A percentile compares a stretch with the other conserved stretches of the same genome.
Evolutionary conservation across 1,140 invertebrate species (phyloP).

Genomic region (Drosophila lacteicornis): DNA sequence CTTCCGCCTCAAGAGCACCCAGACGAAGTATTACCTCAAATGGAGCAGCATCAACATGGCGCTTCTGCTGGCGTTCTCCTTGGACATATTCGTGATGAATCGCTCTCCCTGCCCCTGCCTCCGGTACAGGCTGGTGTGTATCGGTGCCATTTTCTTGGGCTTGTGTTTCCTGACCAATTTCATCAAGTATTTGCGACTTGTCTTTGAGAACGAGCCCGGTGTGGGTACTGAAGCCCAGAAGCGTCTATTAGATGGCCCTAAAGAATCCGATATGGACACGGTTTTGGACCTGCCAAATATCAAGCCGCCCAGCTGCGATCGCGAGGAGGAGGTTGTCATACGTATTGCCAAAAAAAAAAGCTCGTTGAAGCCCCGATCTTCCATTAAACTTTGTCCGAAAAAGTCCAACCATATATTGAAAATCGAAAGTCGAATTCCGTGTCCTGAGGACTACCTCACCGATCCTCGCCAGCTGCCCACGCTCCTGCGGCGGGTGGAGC

Average conservation of each 20-base stretch:
- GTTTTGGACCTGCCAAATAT: background rate
- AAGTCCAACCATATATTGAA: too few species aligned
- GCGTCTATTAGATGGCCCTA: constrained; percentile 78
- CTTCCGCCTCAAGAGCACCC: constrained; percentile 44
- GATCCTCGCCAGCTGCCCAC: constrained; percentile 1
- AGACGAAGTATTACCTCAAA: constrained; percentile 56
- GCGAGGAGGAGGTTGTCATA: accelerated
- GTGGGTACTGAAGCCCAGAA: constrained; percentile 80
- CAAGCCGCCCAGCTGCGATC: background rate
- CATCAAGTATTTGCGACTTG: constrained; percentile 74
- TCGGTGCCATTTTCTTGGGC: constrained; percentile 53
- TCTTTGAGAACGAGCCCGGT: constrained; percentile 58
- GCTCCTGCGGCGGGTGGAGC: constrained; percentile 23
- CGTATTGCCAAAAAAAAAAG: background rate
- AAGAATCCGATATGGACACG: constrained; percentile 20
- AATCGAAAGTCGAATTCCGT: background rate
- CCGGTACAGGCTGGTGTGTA: constrained; percentile 63
- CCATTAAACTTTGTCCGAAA: too few species aligned
- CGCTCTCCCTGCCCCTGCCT: constrained; percentile 35
- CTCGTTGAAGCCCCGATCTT: background rate
- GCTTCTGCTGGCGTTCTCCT: constrained; percentile 9
- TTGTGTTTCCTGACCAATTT: constrained; percentile 84
- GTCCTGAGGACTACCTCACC: constrained; percentile 1
- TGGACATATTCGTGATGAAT: background rate
- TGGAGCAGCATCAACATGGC: constrained; percentile 64